Base-by-base conservation (phyloP, 2,113 vertebrate species). In the Cephalopholis sonnerati region DNA sequence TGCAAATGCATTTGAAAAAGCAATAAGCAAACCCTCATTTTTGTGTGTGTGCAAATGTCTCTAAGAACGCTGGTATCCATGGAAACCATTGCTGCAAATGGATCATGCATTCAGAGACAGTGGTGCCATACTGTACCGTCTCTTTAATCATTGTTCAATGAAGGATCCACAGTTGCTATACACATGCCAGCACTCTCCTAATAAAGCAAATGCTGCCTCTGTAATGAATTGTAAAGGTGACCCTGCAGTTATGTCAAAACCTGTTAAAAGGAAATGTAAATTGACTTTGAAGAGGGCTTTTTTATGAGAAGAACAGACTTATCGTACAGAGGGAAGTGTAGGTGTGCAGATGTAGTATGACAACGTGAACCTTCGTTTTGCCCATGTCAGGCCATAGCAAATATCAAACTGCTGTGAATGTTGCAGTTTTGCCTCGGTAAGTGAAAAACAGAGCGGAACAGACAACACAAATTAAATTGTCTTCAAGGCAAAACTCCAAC, bases 11-110 rank as follows among this genome's bases (percentile, higher is more conserved):
- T 51, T 50, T 62, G 5, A 64, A 82, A 70, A 15, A 55, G 17
- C 62, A 78, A 64, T 51, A 62, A 86, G 74, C 64, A 74, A 80
- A 72, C 18, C 32, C 24, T 32, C 24, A 55, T 41, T 58, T 41
- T 8, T 61, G 10, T 80, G 73, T 57, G 55, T 53, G 46, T 73
- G 63, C 69, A 68, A 55, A 79, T 54, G 57, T 65, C 65, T 79
- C 39, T 62, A 79, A 78, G 76, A 81, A 82, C 61, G 46, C 20
- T 18, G 57, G 92, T 94, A 89, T 85, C 94, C 89, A 94, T 93
- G 90, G 92, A 87, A 93, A 95, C 93, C 77, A 51, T 54, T 86
- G 75, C 85, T 72, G 77, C 59, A 85, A 92, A 89, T 83, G 74
- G 59, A 87, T 70, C 73, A 71, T 67, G 62, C 65, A 91, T 87